These are phyloP conservation scores for Hippocampus comes DNA, from an alignment of 2,113 vertebrate genomes.

Conservation along the genomic window DNA sequence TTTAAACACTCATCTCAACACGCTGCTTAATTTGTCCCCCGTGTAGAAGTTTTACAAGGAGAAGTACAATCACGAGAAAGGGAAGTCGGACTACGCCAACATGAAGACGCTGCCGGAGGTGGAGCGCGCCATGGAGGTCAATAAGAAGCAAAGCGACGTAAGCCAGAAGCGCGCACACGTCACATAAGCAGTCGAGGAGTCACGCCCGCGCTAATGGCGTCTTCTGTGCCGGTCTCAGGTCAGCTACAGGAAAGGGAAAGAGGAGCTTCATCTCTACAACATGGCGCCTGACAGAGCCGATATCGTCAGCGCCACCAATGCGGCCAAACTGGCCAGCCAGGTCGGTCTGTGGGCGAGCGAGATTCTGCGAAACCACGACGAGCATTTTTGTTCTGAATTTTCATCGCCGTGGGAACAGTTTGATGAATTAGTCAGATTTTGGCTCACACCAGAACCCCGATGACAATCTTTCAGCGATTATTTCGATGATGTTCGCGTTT, in stretches of 20 bases:
- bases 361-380: too few species aligned
- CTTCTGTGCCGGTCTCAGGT: constrained; percentile 68
- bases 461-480: background rate
- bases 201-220: background rate
- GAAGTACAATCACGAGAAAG: constrained; percentile 81
- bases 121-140: constrained; percentile 86
- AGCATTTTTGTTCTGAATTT: too few species aligned
- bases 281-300: constrained; percentile 79
- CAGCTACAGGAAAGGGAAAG: constrained; percentile 78
- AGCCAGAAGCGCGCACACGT: background rate
- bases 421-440: background rate
- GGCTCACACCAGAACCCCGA: background rate
- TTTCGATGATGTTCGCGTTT: background rate
- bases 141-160: constrained; percentile 59
- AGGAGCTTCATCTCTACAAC: constrained; percentile 76
- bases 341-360: constrained; percentile 64
- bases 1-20: too few species aligned
- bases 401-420: too few species aligned
- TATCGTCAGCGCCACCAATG: constrained; percentile 79
- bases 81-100: constrained; percentile 77
- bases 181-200: too few species aligned
- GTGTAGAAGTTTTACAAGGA: constrained; percentile 87
- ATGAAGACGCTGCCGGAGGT: constrained; percentile 86
- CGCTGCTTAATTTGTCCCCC: background rate
- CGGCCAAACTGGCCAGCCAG: constrained; percentile 85